Evolutionary conservation across 2,888 invertebrate species (phyloP), one percentile per base, ranked within the genome.

Genomic region (Oscheius sp.): DNA sequence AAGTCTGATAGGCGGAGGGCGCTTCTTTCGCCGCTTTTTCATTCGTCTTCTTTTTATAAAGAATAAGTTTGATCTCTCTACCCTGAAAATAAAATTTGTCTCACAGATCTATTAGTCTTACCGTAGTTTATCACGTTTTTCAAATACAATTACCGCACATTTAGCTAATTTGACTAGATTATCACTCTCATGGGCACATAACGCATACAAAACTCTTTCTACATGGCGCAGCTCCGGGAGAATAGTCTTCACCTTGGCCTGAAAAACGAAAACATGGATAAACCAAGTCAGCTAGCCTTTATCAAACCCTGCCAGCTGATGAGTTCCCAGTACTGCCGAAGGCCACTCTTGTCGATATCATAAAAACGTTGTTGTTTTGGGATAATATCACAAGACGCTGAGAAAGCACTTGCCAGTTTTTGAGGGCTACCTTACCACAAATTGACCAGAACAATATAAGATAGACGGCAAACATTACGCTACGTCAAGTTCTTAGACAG

Each of bases 271-370:
- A 35, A 35, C 9, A 35, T 9, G 35, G 35, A 35, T 35, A 35
- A 35, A 35, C 9, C 5, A 9, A 35, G 35, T 6, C 35, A 35
- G n/a, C 58, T 27, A 29, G 27, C 58, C 29, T 58, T 58, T 9
- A 58, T 58, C 29, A 58, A 29, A 2, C 58, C 58, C n/a, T 58
- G 58, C 58, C 58, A 58, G 29, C 58, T 58, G 27, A 58, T 58
- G 27, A 58, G 58, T n/a, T 58, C 58, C 58, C 58, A 58, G 29
- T 58, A 58, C n/a, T 58, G 58, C 1, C 58, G 58, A 12, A 58
- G 58, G 7, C 58, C 58, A 27, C 29, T 58, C 29, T 58, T 58
- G n/a, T 58, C 29, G 29, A 58, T 58, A 29, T 58, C 58, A n/a
- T 25, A 58, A 29, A 58, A 58, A 16, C 29, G 7, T n/a, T 58